Percentiles rank a stretch among this genome's conserved stretches.
These are phyloP conservation scores for Tillus elongatus DNA, from an alignment of 2,888 invertebrate genomes.

Conservation along the genomic window DNA sequence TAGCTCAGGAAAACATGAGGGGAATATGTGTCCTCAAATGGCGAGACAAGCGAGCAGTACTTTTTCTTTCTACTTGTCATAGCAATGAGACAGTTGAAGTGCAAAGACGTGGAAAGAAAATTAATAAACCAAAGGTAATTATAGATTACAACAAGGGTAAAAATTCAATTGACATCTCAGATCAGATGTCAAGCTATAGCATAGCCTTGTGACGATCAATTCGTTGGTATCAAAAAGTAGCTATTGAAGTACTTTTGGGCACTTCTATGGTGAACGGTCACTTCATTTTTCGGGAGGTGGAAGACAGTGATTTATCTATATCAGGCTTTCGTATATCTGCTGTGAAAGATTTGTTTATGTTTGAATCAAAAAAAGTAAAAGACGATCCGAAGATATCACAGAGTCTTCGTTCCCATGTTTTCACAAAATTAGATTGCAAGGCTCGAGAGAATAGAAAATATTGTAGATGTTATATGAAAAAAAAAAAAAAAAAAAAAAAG, in stretches of 20 bases:
- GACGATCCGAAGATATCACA: constrained; percentile 2
- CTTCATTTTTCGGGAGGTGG: constrained; percentile 4
- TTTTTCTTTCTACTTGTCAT: constrained; percentile 28
- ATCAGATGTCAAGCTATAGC: constrained; percentile 21
- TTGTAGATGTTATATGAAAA: not conserved
- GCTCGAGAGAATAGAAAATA: constrained; percentile 3
- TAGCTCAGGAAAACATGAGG: constrained; percentile 11
- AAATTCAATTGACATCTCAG: constrained; percentile 25
- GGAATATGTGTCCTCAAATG: constrained; percentile 27
- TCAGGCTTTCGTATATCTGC: constrained; percentile 1
- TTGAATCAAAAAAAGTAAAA: constrained; percentile 3
- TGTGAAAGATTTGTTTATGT: constrained; percentile 1
- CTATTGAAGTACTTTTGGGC: constrained; percentile 13
- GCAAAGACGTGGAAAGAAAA: constrained; percentile 14
- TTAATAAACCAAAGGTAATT: constrained; percentile 15
- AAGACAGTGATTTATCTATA: constrained; percentile 3
- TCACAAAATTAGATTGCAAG: constrained; percentile 3
- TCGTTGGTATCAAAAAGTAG: constrained; percentile 15
- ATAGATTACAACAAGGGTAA: constrained; percentile 26
- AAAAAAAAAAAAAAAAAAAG: not conserved
- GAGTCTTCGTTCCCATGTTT: constrained; percentile 4
- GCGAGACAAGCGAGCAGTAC: constrained; percentile 26
- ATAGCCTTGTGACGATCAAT: constrained; percentile 12
- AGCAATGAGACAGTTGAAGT: constrained; percentile 19
- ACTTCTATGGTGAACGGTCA: constrained; percentile 3